Evolutionary conservation across 1,140 invertebrate genomes (phyloP), one percentile per base, ranked within the genome.

Genomic region (Orchestia grillus): DNA sequence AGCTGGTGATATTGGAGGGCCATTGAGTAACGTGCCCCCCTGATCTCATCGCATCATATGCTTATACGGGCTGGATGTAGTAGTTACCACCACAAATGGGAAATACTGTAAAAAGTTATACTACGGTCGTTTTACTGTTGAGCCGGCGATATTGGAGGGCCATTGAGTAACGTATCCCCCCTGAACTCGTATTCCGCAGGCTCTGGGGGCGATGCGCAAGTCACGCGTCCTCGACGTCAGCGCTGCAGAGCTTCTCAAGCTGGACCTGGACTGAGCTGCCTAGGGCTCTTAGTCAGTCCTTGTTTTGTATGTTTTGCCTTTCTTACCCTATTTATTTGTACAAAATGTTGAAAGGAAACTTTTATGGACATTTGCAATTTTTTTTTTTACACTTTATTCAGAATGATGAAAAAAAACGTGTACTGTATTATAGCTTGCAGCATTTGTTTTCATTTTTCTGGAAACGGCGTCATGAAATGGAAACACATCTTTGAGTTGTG

Each of bases 211-310:
- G 45, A 96, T 96, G 96, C 53, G 94, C 44, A 77, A 88, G 53
- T 96, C 96, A 0, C 87, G 96, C n/a, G 96, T 96, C 53, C 96
- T 96, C 28, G 96, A 96, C 53, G 96, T 95, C 77, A 95, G 95
- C 41, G 96, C 96, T 11, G 95, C 96, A 15, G 96, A 95, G 43
- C 95, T 96, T 41, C 96, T 96, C 87, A 96, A 96, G 77, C 96
- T 96, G 53, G 96, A 96, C 91, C 91, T 96, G 6, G 96, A 96
- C 77, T 96, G 77, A 96, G 62, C 28, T 77, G 15, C 28, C 28
- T 77, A 36, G 62, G 1, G 62, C 28, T 77, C 28, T 36, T 77
- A 23, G 47, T 53, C 6, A 19, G 47, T 6, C 3, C 15, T 77
- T 77, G 11, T 77, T 77, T 77, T 77, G 62, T 77, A 77, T 36